These are phyloP conservation scores for Elegia similella DNA, from an alignment of 2,888 invertebrate species.

Conservation along the genomic window DNA sequence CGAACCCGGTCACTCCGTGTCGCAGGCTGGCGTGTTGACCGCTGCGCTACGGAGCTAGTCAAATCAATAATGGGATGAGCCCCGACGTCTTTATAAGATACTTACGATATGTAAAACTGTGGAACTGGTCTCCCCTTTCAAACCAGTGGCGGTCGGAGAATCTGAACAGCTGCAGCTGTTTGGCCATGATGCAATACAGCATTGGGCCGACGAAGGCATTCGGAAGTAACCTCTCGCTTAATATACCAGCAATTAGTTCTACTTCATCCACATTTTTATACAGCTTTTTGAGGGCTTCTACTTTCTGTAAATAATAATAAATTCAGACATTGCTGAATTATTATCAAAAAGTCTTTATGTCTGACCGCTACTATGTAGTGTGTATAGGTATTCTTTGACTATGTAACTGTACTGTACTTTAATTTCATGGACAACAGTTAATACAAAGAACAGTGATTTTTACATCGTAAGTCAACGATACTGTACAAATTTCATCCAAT, in stretches of 20 bases:
- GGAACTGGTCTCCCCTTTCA: constrained; percentile 60
- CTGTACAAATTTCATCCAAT: too few species aligned
- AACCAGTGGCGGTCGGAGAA: constrained; percentile 63
- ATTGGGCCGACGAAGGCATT: constrained; percentile 54
- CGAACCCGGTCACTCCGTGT: too few species aligned
- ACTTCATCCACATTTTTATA: constrained; percentile 56
- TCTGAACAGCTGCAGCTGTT: constrained; percentile 51
- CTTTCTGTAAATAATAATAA: constrained; percentile 46
- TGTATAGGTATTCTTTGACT: too few species aligned
- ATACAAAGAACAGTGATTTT: too few species aligned
- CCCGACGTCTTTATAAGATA: constrained; percentile 5
- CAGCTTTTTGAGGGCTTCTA: constrained; percentile 47
- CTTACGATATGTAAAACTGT: constrained; percentile 57
- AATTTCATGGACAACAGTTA: too few species aligned
- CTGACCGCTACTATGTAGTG: too few species aligned
- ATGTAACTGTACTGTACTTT: too few species aligned
- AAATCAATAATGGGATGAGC: too few species aligned
- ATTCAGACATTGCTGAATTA: neutral
- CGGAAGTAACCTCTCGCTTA: constrained; percentile 51
- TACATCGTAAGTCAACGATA: too few species aligned
- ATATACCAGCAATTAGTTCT: constrained; percentile 57
- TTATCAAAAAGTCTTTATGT: too few species aligned
- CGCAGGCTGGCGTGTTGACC: too few species aligned
- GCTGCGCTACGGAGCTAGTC: too few species aligned
- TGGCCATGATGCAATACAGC: constrained; percentile 59